Percentiles rank a stretch among this genome's conserved stretches.
Conservation (phyloP, 53 echinoderm and acorn worm genomes). For the Echinometra lucunter region DNA sequence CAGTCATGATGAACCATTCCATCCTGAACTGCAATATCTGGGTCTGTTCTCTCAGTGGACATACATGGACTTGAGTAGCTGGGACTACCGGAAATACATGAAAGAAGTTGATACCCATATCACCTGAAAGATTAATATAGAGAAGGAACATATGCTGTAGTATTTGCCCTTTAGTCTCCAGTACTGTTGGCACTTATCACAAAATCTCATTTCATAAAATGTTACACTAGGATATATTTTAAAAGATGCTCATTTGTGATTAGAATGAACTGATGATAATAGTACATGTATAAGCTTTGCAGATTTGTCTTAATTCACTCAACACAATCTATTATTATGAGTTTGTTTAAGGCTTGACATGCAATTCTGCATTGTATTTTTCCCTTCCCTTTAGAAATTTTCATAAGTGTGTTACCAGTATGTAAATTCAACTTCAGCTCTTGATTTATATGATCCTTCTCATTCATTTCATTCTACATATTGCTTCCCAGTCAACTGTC, state of each 20-base stretch:
- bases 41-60: neutral
- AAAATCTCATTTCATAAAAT: neutral
- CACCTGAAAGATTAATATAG: neutral
- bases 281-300: no score
- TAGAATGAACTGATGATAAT: neutral
- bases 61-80: neutral
- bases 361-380: neutral
- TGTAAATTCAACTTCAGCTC: neutral
- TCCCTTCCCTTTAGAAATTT: neutral
- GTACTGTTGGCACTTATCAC: neutral
- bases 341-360: no score
- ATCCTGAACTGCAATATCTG: neutral
- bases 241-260: neutral
- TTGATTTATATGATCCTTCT: no score
- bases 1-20: no score
- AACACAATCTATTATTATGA: no score
- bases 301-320: neutral
- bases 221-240: neutral
- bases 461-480: neutral
- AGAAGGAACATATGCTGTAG: neutral
- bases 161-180: neutral
- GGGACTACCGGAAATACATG: neutral
- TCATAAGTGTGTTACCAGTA: no score
- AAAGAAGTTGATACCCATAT: neutral
- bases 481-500: neutral